These are phyloP conservation scores for Mastacembelus armatus DNA, from an alignment of 2,797 vertebrate species.

Conservation along the genomic window DNA sequence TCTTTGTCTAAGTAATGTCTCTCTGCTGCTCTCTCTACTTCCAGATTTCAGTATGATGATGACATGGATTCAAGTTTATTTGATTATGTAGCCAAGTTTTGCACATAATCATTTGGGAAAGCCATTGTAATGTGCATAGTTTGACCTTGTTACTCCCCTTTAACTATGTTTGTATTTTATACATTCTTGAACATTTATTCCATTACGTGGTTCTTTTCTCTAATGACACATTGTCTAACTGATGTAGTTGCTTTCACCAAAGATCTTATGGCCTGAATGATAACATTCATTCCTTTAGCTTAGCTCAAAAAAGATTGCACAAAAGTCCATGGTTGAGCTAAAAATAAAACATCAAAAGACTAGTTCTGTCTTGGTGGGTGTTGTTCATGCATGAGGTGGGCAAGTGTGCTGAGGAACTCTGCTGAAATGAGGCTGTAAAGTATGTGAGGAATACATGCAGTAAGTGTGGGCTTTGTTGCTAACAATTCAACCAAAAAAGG, in stretches of 20 bases:
- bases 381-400: constrained; percentile 33
- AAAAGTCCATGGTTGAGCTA: constrained; percentile 33
- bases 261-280: constrained; percentile 36
- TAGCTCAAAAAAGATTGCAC: constrained; percentile 21
- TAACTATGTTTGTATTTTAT: constrained; percentile 29
- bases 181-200: constrained; percentile 32
- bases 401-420: constrained; percentile 4
- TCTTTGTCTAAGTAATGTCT: background rate
- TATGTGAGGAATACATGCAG: background rate
- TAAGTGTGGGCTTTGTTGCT: constrained; percentile 27
- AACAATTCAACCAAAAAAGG: constrained; percentile 13
- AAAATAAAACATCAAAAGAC: constrained; percentile 65
- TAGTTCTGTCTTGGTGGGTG: constrained; percentile 29
- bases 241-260: constrained; percentile 22
- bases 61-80: background rate
- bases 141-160: constrained; percentile 8
- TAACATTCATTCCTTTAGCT: constrained; percentile 32
- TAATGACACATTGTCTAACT: constrained; percentile 10
- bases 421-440: background rate
- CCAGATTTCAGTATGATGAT: constrained; percentile 13
- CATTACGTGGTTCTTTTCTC: constrained; percentile 20
- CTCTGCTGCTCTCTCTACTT: constrained; percentile 9
- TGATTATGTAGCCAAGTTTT: too few relatives aligned
- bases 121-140: background rate
- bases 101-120: too few relatives aligned